A percentile compares a stretch with the other conserved stretches of the same genome.
Evolutionary conservation across 2,113 vertebrate genomes (phyloP).

Genomic region (Alouatta palliata): DNA sequence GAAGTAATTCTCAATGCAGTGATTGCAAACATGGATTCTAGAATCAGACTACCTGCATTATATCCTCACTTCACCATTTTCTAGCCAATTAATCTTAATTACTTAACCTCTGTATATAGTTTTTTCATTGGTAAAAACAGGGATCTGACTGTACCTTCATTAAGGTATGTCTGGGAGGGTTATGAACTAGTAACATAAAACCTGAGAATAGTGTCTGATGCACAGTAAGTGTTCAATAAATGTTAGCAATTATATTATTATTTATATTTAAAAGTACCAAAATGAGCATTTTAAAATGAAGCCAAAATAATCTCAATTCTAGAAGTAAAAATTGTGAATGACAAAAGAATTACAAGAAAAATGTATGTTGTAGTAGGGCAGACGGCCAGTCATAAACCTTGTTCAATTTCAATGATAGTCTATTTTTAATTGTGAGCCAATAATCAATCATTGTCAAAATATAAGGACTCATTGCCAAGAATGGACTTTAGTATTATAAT

Average conservation of each 20-base stretch:
- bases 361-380: background rate
- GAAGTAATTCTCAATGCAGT: background rate
- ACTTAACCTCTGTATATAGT: background rate
- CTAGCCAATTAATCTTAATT: background rate
- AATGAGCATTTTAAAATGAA: slow-evolving; percentile 28
- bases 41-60: background rate
- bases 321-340: background rate
- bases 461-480: background rate
- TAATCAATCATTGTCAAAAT: slow-evolving; percentile 9
- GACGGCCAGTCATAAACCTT: background rate
- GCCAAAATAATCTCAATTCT: background rate
- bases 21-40: background rate
- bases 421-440: background rate
- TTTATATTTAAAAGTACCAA: background rate
- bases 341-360: slow-evolving; percentile 1
- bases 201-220: background rate
- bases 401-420: background rate
- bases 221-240: background rate
- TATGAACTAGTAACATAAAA: background rate
- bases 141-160: background rate
- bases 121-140: background rate
- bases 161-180: background rate
- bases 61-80: background rate
- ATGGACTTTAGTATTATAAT: background rate
- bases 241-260: background rate